Percentiles rank a stretch among this genome's conserved stretches.
Conservation (phyloP, 2,888 invertebrate species). For the Tinea semifulvella region DNA sequence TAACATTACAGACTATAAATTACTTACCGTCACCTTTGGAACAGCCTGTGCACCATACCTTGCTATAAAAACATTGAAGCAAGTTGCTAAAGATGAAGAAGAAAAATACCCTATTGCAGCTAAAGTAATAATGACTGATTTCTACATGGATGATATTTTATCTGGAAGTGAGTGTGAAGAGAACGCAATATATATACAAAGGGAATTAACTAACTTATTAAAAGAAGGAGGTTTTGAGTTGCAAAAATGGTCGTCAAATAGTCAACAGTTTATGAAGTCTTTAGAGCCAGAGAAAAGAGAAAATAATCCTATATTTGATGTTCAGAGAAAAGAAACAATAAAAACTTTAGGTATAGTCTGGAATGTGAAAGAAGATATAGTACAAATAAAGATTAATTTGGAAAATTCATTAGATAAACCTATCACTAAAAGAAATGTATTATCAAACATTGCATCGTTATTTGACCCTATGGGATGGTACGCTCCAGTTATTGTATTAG, state of each 20-base stretch:
- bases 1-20: constrained; percentile 17
- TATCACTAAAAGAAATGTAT: constrained; percentile 22
- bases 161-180: constrained; percentile 5
- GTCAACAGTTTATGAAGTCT: background rate
- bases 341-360: constrained; percentile 24
- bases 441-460: constrained; percentile 23
- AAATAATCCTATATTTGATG: too few relatives aligned
- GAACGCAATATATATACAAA: background rate
- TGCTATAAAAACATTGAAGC: constrained; percentile 19
- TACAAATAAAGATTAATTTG: too few relatives aligned
- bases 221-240: constrained; percentile 10
- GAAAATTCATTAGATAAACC: constrained; percentile 17
- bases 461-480: constrained; percentile 26
- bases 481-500: constrained; percentile 20
- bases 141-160: constrained; percentile 11
- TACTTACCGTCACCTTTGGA: constrained; percentile 21
- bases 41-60: constrained; percentile 22
- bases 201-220: constrained; percentile 2
- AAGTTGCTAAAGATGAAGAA: constrained; percentile 19
- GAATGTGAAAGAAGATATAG: constrained; percentile 21
- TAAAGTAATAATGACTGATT: constrained; percentile 11
- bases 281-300: constrained; percentile 8
- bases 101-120: constrained; percentile 18
- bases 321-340: constrained; percentile 19
- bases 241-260: constrained; percentile 13